Evolutionary conservation across 2,113 vertebrate species (phyloP), one percentile per base, ranked within the genome.

Genomic region (Stigmatopora nigra): DNA sequence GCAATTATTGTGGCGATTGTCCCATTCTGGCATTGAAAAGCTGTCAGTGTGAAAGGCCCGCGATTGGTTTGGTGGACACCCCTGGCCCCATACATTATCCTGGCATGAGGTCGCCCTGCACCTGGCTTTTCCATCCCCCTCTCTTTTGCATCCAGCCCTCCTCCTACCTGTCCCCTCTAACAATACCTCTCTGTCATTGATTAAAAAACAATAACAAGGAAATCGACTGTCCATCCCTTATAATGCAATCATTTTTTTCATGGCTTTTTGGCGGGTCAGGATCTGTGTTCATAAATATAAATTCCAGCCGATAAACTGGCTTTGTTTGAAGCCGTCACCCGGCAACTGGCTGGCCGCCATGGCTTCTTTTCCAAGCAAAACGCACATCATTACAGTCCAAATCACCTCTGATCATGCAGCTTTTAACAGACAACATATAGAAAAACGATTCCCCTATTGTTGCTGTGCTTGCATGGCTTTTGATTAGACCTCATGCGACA

Each of bases 1-100:
- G 71, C 86, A 91, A 93, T 93, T 92, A 92, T 92, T 93, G 91
- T 86, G 91, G 86, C 91, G 83, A 88, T 92, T 92, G 92, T 92
- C 91, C 92, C 85, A 91, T 61, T 14, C 89, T 90, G 88, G 87
- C 86, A 82, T 91, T 93, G 92, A 93, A 93, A 94, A 90, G 91
- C 91, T 92, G 92, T 91, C 93, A 94, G 92, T 92, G 7, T 92
- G 93, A 87, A 88, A 93, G 87, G 89, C 88, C 90, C 92, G 91
- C 91, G 91, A 93, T 92, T 94, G 92, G 92, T 91, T 93, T 65
- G 89, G 90, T 90, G 92, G 92, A 93, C 94, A 95, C 94, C 94
- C 95, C 93, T 92, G 22, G 76, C 82, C 93, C 92, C 92, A 92
- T 93, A 90, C 91, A 94, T 95, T 94, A 92, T 92, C 91, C 91